Evolutionary conservation across 2,113 vertebrate species (phyloP).

Genomic region (Dascyllus trimaculatus): DNA sequence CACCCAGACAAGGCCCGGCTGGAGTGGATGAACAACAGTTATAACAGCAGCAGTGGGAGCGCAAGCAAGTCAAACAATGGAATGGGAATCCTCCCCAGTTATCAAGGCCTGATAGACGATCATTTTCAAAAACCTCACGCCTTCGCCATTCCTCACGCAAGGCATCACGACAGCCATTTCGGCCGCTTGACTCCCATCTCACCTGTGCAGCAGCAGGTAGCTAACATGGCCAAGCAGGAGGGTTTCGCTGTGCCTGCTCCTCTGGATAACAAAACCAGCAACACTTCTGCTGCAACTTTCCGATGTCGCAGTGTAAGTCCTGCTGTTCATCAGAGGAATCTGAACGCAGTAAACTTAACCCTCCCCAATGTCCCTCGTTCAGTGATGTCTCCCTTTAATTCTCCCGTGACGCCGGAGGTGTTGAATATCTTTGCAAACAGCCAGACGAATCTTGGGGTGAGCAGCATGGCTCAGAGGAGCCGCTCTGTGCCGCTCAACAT

Average conservation of each 20-base stretch:
- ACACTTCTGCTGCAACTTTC: constrained; percentile 84
- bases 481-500: constrained; percentile 96
- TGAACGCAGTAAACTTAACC: constrained; percentile 83
- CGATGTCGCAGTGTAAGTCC: constrained; percentile 97
- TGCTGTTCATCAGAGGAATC: constrained; percentile 94
- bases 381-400: constrained; percentile 91
- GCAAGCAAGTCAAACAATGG: constrained; percentile 84
- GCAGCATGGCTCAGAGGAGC: constrained; percentile 95
- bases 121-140: constrained; percentile 98
- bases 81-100: constrained; percentile 92
- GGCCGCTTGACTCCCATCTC: constrained; percentile 96
- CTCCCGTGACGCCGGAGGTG: constrained; percentile 90
- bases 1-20: constrained; percentile 97
- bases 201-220: constrained; percentile 92
- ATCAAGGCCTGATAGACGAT: constrained; percentile 96
- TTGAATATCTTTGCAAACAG: constrained; percentile 90
- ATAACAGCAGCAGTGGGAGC: constrained; percentile 82
- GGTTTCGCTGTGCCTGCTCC: constrained; percentile 98
- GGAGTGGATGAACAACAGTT: constrained; percentile 98
- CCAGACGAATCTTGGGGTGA: constrained; percentile 87
- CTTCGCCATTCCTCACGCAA: constrained; percentile 93
- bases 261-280: constrained; percentile 90
- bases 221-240: constrained; percentile 90
- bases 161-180: constrained; percentile 91
- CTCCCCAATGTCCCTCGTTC: constrained; percentile 87